Conservation (phyloP, 2,888 invertebrate species). For the Pelosia muscerda region DNA sequence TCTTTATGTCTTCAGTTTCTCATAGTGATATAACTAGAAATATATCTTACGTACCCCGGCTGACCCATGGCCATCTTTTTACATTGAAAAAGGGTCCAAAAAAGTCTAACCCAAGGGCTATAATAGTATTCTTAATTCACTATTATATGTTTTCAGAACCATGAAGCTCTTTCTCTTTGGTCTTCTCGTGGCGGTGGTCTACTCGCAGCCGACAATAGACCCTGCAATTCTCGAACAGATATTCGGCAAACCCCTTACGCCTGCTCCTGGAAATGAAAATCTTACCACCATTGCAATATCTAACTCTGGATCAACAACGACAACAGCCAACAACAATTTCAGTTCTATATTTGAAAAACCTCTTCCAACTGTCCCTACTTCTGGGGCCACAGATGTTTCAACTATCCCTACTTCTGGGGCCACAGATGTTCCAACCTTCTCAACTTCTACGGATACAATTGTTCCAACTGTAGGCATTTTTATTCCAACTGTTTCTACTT, state of each 20-base stretch:
- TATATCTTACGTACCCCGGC: too few species aligned
- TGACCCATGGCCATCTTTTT: too few species aligned
- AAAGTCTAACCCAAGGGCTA: too few species aligned
- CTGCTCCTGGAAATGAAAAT: not conserved
- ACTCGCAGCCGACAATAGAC: constrained; percentile 8
- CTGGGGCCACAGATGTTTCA: not conserved
- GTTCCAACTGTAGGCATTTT: too few species aligned
- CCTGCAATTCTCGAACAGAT: not conserved
- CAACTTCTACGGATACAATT: too few species aligned
- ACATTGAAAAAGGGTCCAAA: too few species aligned
- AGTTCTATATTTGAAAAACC: not conserved
- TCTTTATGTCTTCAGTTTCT: too few species aligned
- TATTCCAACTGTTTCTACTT: not conserved
- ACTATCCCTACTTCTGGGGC: too few species aligned
- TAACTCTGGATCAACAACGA: not conserved
- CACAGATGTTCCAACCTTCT: too few species aligned
- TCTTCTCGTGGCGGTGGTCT: not conserved
- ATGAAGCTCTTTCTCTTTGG: constrained; percentile 6
- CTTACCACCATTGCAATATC: not conserved
- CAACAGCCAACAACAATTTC: not conserved
- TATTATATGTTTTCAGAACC: not conserved
- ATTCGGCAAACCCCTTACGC: not conserved
- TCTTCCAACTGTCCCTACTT: not conserved
- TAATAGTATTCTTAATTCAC: not conserved
- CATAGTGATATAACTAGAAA: too few species aligned